Percentiles rank a stretch among this genome's conserved stretches.
Conservation (phyloP, 2,888 invertebrate genomes). For the Strigamia crassipes region DNA sequence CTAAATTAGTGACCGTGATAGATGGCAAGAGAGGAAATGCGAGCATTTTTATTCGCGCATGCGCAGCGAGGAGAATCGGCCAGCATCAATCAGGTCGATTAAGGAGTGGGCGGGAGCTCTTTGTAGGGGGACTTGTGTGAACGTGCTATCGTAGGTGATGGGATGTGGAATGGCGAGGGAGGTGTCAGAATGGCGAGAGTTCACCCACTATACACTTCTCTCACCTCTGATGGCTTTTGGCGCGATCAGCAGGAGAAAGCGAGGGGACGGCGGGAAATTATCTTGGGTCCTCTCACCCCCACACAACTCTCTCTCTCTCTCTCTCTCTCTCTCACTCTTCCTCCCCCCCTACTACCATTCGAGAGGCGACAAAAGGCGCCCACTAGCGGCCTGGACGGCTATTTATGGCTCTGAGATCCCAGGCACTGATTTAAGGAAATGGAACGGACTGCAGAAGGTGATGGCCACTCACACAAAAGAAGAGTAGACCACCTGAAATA, state of each 20-base stretch:
- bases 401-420: constrained; percentile 37
- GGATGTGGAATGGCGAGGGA: constrained; percentile 26
- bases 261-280: constrained; percentile 42
- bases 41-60: constrained; percentile 42
- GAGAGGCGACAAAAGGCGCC: constrained; percentile 42
- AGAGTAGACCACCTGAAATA: constrained; percentile 35
- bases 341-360: constrained; percentile 22
- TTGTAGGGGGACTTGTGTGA: constrained; percentile 31
- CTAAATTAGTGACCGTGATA: constrained; percentile 42
- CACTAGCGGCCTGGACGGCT: constrained; percentile 42
- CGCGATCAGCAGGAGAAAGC: constrained; percentile 42
- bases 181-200: constrained; percentile 20
- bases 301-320: constrained; percentile 39
- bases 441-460: constrained; percentile 38
- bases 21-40: constrained; percentile 42
- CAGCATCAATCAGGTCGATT: constrained; percentile 42
- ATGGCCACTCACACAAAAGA: constrained; percentile 42
- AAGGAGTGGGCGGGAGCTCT: constrained; percentile 40
- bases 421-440: constrained; percentile 42
- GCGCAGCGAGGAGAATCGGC: constrained; percentile 42
- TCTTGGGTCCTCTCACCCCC: constrained; percentile 42
- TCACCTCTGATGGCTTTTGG: constrained; percentile 42
- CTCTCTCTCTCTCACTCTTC: not conserved
- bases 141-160: constrained; percentile 42
- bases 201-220: constrained; percentile 42